Conservation (phyloP, 2,888 invertebrate genomes). For the Tineola bisselliella region DNA sequence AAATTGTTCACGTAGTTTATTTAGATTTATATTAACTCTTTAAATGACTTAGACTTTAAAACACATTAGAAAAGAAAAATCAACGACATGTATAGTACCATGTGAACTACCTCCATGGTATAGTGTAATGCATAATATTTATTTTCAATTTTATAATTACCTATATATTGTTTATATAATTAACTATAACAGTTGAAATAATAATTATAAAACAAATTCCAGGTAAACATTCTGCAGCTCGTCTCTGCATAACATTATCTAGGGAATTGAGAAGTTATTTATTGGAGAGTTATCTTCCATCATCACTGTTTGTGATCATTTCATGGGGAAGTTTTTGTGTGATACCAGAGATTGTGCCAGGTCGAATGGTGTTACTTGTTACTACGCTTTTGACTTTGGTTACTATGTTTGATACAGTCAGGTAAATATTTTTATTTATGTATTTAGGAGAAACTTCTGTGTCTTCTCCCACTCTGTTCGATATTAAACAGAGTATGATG, state of each 20-base stretch:
- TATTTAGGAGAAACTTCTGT: too few species aligned
- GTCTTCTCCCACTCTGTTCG: too few species aligned
- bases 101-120: too few species aligned
- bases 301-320: constrained; percentile 71
- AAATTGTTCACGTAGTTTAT: too few species aligned
- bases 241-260: constrained; percentile 69
- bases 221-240: constrained; percentile 71
- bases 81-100: too few species aligned
- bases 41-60: too few species aligned
- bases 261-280: constrained; percentile 71
- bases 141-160: neutral
- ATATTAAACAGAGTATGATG: too few species aligned
- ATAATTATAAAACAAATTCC: constrained; percentile 17
- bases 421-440: constrained; percentile 34
- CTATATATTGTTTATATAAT: neutral
- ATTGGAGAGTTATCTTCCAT: constrained; percentile 71
- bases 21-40: too few species aligned
- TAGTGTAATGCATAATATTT: too few species aligned
- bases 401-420: constrained; percentile 74
- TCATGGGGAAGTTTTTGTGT: constrained; percentile 75
- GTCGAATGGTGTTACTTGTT: constrained; percentile 71
- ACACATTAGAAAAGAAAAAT: too few species aligned
- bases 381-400: constrained; percentile 71
- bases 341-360: constrained; percentile 73
- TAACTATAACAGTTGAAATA: neutral